These are phyloP conservation scores for Heteromormyrus szaboi DNA, from an alignment of 2,797 vertebrate genomes.

Conservation along the genomic window DNA sequence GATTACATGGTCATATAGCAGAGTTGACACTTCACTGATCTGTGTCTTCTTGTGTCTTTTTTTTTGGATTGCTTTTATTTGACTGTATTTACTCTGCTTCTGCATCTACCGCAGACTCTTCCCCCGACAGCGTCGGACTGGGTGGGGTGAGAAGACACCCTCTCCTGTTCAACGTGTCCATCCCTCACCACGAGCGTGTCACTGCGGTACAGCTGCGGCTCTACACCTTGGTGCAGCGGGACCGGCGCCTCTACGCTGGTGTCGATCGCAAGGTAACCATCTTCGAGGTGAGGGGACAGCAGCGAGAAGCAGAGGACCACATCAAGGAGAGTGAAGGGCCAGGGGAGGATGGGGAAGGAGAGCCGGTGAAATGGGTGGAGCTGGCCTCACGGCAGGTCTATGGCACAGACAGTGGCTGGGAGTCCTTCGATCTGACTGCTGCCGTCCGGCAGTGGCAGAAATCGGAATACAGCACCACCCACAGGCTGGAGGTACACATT, in stretches of 20 bases:
- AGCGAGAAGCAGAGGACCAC: slow-evolving; percentile 13
- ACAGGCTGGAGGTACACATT: slow-evolving; percentile 83
- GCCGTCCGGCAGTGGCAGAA: slow-evolving; percentile 77
- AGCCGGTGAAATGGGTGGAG: slow-evolving; percentile 51
- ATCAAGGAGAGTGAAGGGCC: slow-evolving; percentile 30
- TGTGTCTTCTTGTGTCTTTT: neutral
- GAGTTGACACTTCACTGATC: neutral
- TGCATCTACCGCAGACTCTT: slow-evolving; percentile 60
- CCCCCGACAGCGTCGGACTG: slow-evolving; percentile 59
- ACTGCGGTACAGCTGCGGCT: slow-evolving; percentile 84
- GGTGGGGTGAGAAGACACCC: slow-evolving; percentile 76
- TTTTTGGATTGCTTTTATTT: neutral
- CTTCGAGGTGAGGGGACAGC: slow-evolving; percentile 66
- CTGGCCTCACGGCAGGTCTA: slow-evolving; percentile 82
- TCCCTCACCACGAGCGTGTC: slow-evolving; percentile 86
- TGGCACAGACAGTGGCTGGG: slow-evolving; percentile 79
- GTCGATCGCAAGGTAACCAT: slow-evolving; percentile 85
- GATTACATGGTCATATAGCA: neutral
- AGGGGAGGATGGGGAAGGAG: slow-evolving; percentile 30
- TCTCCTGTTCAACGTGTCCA: slow-evolving; percentile 88
- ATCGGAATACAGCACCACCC: slow-evolving; percentile 66
- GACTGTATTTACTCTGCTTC: slow-evolving; percentile 29
- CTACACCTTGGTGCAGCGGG: slow-evolving; percentile 82
- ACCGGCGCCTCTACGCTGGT: slow-evolving; percentile 74
- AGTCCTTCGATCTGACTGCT: slow-evolving; percentile 83